Percentiles rank a stretch among this genome's conserved stretches.
phyloP scores from a whole-genome alignment of 2,888 invertebrate species.

The Chaitophorus viminalis region DNA sequence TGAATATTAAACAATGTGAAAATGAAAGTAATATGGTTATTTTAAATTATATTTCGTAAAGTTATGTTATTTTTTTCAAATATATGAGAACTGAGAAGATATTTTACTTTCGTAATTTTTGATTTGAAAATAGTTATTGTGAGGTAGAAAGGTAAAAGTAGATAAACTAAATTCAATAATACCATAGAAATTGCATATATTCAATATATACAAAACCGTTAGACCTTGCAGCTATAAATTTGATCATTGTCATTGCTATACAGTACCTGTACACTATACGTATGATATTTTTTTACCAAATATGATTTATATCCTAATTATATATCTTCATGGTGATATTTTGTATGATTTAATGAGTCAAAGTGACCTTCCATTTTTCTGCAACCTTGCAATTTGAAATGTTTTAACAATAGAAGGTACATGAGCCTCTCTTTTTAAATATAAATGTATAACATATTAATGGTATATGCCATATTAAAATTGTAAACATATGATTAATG shows the following conservation, averaged over 20 bases:
- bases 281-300: conserved; percentile 18
- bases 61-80: no score
- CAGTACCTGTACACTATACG: neutral
- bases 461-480: conserved; percentile 12
- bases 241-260: conserved; percentile 24
- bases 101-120: neutral
- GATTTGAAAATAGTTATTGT: neutral
- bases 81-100: no score
- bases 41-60: no score
- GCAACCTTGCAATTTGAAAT: conserved; percentile 43
- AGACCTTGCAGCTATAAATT: conserved; percentile 37
- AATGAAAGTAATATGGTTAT: no score
- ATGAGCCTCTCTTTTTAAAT: conserved; percentile 18
- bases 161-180: neutral
- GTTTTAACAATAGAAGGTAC: conserved; percentile 52
- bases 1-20: no score
- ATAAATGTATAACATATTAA: neutral
- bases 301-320: conserved; percentile 48
- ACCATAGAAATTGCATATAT: neutral
- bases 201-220: conserved; percentile 26
- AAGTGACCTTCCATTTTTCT: conserved; percentile 48
- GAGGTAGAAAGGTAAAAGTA: neutral
- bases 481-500: conserved; percentile 50
- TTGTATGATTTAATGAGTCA: conserved; percentile 34
- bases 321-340: conserved; percentile 41